Evolutionary conservation across 2,797 vertebrate genomes (phyloP).

Genomic region (Cygnus olor): DNA sequence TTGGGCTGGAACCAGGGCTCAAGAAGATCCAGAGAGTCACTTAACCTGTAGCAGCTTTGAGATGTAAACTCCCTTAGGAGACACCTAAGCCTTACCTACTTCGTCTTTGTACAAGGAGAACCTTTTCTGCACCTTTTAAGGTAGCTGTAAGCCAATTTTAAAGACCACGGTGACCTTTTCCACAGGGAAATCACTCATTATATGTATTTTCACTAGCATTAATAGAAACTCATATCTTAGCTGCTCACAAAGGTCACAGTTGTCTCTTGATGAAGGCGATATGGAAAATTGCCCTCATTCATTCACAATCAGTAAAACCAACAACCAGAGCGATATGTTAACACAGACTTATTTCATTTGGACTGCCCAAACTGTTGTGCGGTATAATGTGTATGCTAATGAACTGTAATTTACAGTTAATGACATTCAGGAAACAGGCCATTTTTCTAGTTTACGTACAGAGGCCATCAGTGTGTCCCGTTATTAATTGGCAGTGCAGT

Average conservation of each 20-base stretch:
- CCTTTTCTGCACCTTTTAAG: neutral
- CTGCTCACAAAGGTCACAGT: neutral
- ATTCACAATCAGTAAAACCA: constrained; percentile 7
- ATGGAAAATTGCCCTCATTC: constrained; percentile 26
- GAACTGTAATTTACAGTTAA: neutral
- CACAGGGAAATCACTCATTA: neutral
- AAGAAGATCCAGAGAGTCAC: neutral
- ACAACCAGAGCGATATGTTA: neutral
- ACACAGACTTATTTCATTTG: neutral
- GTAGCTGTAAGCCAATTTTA: neutral
- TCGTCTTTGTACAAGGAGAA: neutral
- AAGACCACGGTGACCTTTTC: constrained; percentile 5
- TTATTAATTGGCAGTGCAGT: neutral
- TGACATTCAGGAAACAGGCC: neutral
- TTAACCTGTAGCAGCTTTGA: neutral
- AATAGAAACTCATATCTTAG: neutral
- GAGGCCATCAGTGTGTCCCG: neutral
- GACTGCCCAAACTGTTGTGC: neutral
- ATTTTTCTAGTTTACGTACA: neutral
- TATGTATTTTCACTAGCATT: constrained; percentile 3
- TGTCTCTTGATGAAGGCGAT: constrained; percentile 4
- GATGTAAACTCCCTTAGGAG: neutral
- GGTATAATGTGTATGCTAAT: neutral
- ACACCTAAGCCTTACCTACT: neutral
- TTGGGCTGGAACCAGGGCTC: neutral